Evolutionary conservation across 2,113 vertebrate genomes (phyloP).

Genomic region (Leptosomus discolor): DNA sequence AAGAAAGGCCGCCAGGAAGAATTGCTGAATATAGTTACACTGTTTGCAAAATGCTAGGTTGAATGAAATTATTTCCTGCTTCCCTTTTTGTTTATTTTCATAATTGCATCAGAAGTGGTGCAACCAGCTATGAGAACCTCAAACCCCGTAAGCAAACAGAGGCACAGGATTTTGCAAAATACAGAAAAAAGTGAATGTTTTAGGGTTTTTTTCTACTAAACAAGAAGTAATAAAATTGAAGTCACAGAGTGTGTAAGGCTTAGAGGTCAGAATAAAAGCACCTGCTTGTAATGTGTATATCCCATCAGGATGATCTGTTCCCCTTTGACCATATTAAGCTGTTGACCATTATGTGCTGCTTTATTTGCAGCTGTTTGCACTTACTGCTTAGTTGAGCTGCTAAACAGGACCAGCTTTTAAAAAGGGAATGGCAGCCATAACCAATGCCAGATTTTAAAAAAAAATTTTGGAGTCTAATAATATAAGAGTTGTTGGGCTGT

Average conservation of each 20-base stretch:
- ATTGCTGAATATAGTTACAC: neutral
- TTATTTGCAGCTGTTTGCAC: neutral
- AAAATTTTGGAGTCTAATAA: no score
- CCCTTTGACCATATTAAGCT: neutral
- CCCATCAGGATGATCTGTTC: neutral
- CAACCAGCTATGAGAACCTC: neutral
- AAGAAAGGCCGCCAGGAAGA: neutral
- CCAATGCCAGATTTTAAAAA: neutral
- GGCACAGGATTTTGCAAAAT: neutral
- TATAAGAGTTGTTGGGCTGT: neutral
- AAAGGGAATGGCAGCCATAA: neutral
- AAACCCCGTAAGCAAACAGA: neutral
- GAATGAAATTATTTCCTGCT: neutral
- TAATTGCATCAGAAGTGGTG: neutral
- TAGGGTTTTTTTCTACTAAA: neutral
- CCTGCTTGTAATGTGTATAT: neutral
- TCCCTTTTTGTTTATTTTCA: slow-evolving; percentile 7
- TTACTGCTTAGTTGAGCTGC: neutral
- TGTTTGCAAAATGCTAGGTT: neutral
- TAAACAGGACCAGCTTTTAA: neutral
- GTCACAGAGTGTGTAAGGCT: neutral
- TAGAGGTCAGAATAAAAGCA: neutral
- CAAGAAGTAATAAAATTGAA: neutral
- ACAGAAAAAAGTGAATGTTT: neutral
- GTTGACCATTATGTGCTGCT: neutral